Percentiles rank a stretch among this genome's conserved stretches.
Conservation (phyloP, 2,797 vertebrate species). For the Dendrocincla fuliginosa region DNA sequence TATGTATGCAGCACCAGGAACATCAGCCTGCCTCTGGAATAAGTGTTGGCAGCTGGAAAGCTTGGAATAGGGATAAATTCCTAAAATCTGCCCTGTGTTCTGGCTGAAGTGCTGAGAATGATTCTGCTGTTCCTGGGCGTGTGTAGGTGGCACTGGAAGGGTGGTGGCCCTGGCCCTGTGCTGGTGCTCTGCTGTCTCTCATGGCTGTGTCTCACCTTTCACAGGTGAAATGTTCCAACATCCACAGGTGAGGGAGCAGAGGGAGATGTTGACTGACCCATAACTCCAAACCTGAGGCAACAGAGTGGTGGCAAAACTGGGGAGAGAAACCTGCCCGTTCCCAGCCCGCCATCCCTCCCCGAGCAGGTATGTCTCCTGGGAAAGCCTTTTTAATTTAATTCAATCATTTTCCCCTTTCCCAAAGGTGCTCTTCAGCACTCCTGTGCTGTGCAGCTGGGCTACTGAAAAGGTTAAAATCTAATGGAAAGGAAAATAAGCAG, state of each 20-base stretch:
- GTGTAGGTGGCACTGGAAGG: neutral
- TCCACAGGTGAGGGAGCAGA: neutral
- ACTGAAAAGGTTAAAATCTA: neutral
- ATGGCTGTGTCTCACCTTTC: accelerated
- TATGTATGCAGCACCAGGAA: accelerated
- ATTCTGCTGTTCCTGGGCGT: accelerated
- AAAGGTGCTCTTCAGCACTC: accelerated
- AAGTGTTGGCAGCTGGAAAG: neutral
- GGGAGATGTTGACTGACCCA: neutral
- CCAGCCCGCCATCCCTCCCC: accelerated
- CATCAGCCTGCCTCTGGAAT: accelerated
- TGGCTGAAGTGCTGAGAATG: neutral
- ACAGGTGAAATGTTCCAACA: neutral
- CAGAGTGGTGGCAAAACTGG: neutral
- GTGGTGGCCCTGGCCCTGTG: neutral
- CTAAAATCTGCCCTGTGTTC: accelerated
- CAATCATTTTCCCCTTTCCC: accelerated
- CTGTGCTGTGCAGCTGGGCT: neutral
- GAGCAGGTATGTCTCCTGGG: neutral
- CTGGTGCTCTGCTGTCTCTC: neutral
- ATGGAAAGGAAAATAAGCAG: neutral
- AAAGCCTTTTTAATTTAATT: accelerated
- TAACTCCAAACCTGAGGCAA: neutral
- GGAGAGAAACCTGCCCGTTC: neutral
- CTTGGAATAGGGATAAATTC: accelerated